phyloP scores from a whole-genome alignment of 2,797 vertebrate genomes.

The Sebastes iracundus region DNA sequence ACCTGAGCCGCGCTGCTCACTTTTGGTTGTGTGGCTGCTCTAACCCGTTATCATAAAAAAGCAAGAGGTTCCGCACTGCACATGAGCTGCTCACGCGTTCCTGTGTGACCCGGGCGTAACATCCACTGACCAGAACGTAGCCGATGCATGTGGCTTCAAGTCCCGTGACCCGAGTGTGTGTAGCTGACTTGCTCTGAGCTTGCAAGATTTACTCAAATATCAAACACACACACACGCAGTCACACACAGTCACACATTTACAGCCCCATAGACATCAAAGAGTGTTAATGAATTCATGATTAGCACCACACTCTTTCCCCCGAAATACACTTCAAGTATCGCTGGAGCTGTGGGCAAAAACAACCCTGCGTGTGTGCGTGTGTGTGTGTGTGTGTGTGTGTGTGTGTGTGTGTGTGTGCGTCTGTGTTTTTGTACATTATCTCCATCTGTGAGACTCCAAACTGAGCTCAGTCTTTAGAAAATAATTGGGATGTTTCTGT shows the following conservation, averaged over 20 bases:
- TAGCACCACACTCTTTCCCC: conserved; percentile 49
- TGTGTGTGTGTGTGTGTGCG: background rate
- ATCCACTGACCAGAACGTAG: conserved; percentile 9
- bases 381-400: conserved; percentile 20
- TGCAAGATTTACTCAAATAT: conserved; percentile 21
- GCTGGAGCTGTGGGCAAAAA: conserved; percentile 55
- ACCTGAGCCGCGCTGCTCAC: no score
- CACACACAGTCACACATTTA: conserved; percentile 19
- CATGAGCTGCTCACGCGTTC: no score
- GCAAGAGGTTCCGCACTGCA: no score
- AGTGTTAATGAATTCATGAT: conserved; percentile 74
- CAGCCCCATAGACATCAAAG: conserved; percentile 61
- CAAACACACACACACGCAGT: background rate
- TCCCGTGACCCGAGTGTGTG: conserved; percentile 6
- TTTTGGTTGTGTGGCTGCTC: no score
- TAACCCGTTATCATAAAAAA: no score
- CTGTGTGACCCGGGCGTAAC: no score
- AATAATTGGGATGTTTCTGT: conserved; percentile 61
- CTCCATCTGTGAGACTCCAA: conserved; percentile 20
- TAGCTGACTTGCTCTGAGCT: conserved; percentile 11
- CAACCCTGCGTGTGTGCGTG: conserved; percentile 20
- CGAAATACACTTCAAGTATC: conserved; percentile 20
- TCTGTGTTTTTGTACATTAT: conserved; percentile 20
- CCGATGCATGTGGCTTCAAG: background rate
- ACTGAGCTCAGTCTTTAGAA: conserved; percentile 23